Percentiles rank a stretch among this genome's conserved stretches.
These are phyloP conservation scores for Oreotrochilus melanogaster DNA, from an alignment of 2,113 vertebrate species.

Conservation along the genomic window DNA sequence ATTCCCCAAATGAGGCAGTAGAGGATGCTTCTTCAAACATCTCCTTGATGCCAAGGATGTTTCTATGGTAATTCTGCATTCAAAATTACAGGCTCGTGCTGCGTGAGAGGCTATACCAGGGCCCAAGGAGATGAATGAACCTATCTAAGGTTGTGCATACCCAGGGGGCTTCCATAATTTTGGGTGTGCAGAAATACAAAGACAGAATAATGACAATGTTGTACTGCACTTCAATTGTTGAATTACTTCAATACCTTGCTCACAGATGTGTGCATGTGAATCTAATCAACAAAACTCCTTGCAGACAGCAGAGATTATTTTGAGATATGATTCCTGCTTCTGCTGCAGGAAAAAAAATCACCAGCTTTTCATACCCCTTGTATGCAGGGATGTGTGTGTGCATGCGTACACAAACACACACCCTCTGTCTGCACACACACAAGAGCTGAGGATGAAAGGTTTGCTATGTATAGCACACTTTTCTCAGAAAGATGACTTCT, in stretches of 20 bases:
- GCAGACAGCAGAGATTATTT: not conserved
- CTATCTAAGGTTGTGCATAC: constrained; percentile 23
- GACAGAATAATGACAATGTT: constrained; percentile 31
- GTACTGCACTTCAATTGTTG: constrained; percentile 38
- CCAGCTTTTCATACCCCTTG: not conserved
- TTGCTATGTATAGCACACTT: not conserved
- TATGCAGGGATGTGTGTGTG: not conserved
- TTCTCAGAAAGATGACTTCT: not conserved
- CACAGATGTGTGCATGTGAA: constrained; percentile 43
- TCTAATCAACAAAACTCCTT: constrained; percentile 41
- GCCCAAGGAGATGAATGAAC: constrained; percentile 51
- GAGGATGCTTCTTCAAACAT: constrained; percentile 22
- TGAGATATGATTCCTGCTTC: constrained; percentile 10
- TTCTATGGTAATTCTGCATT: constrained; percentile 49
- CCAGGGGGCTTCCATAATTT: constrained; percentile 47
- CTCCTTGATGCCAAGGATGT: constrained; percentile 46
- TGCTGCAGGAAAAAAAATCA: not conserved
- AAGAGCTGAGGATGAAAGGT: not conserved
- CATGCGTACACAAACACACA: fast-evolving
- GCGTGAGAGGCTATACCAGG: not conserved
- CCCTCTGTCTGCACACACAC: fast-evolving
- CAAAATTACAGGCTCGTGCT: not conserved
- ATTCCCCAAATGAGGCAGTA: not conserved
- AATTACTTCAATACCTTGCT: constrained; percentile 62
- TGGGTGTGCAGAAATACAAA: not conserved